Base-by-base conservation (phyloP, 1,140 invertebrate species). In the Theocolax elegans region DNA sequence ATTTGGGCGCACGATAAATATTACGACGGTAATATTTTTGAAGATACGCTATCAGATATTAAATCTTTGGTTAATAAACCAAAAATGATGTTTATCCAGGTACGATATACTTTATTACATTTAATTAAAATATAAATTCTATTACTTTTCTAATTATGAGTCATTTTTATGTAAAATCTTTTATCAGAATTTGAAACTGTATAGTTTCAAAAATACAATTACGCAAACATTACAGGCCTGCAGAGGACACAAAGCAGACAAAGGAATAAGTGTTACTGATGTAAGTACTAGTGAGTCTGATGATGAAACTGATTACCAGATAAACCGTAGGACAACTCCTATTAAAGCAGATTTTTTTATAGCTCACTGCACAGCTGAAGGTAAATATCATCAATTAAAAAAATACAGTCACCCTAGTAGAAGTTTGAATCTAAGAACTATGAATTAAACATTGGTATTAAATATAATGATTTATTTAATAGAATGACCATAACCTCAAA, bases 71-170 rank as follows among this genome's bases (percentile, higher is more conserved):
- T 87, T 71, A 90, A 91, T 54, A 91, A 91, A 75, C 90, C 90
- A 1, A 91, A 91, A 74, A 49, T 91, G 6, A 90, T 91, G 73
- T 89, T 91, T 46, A 82, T 90, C 54, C 89, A 90, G 82, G 89
- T 84, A 71, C 21, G 59, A 38, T 19, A 59, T 56, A 35, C 8
- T 56, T 53, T 31, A 49, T 31, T 35, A 49, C 23, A 31, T 48
- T 44, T 59, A 27, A 1, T 49, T 23, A 44, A 44, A 10, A 15
- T 44, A 10, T 44, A 44, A 46, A 46, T 15, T n/a, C 42, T 8
- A 46, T 46, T 4, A 15, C 6, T 46, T 46, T n/a, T 15, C 15
- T 15, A 46, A 13, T 19, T 15, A 8, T 46, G 4, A 6, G 31
- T 6, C 31, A 6, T 46, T 46, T 46, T 46, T n/a, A n/a, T n/a